Evolutionary conservation across 2,113 vertebrate genomes (phyloP).

Genomic region (Menidia beryllina): DNA sequence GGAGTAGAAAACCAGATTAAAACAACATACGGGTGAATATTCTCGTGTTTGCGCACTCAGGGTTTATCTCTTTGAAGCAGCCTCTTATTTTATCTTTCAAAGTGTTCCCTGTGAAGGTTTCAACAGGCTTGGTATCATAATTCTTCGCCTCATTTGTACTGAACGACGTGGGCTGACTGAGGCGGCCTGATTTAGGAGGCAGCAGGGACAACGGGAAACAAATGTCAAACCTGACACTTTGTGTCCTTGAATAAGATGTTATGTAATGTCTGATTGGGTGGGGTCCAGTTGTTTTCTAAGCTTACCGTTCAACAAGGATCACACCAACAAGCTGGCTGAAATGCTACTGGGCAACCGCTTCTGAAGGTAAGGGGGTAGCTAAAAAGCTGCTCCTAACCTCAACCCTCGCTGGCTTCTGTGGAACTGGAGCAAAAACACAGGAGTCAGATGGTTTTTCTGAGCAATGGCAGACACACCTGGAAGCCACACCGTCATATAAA

Average conservation of each 20-base stretch:
- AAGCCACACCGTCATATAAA: not conserved
- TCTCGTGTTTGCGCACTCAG: not conserved
- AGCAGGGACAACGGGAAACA: slow-evolving; percentile 10
- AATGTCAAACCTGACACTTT: slow-evolving; percentile 30
- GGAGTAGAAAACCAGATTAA: slow-evolving; percentile 40
- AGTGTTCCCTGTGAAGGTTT: slow-evolving; percentile 11
- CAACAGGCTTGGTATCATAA: slow-evolving; percentile 3
- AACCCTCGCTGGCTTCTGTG: slow-evolving; percentile 1
- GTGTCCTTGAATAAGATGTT: slow-evolving; percentile 16
- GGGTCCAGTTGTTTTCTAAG: not conserved
- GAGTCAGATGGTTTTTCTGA: too few relatives aligned
- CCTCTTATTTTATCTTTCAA: slow-evolving; percentile 29
- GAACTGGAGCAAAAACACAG: not conserved
- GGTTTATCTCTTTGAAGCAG: slow-evolving; percentile 41
- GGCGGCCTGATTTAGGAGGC: slow-evolving; percentile 33
- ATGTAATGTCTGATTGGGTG: slow-evolving; percentile 9
- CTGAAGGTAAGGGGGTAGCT: too few relatives aligned
- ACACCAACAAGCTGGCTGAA: too few relatives aligned
- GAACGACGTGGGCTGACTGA: not conserved
- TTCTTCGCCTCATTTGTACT: slow-evolving; percentile 11
- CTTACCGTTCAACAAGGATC: not conserved
- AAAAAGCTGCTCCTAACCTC: too few relatives aligned
- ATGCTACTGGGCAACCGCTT: too few relatives aligned
- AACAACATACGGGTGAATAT: slow-evolving; percentile 1
- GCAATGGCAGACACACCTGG: too few relatives aligned